Evolutionary conservation across 2,888 invertebrate genomes (phyloP), one percentile per base, ranked within the genome.

Genomic region (Himalopsyche japonica): DNA sequence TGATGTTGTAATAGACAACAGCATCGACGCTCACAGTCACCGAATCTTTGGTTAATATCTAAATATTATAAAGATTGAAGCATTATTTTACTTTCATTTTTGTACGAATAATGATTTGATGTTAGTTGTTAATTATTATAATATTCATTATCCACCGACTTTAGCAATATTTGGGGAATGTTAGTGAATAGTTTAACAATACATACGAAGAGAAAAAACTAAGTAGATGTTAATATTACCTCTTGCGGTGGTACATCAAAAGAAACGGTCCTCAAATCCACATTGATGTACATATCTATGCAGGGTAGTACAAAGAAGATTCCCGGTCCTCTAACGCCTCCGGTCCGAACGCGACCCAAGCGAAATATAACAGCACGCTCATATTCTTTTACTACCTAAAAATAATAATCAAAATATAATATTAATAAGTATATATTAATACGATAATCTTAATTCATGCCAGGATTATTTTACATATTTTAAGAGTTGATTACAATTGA

Each of bases 171-270:
- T n/a, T n/a, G n/a, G n/a, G n/a, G n/a, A n/a, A n/a, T n/a, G n/a
- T n/a, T n/a, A n/a, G n/a, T n/a, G n/a, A n/a, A n/a, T n/a, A n/a
- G n/a, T n/a, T n/a, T n/a, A n/a, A n/a, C n/a, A 32, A 32, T 6
- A 32, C 32, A 3, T 3, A 4, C 32, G 32, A 79, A 15, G 27
- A 1, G n/a, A 79, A 43, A 1, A 12, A 15, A 79, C 18, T 77
- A 84, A 43, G 15, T 43, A 43, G 0, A 3, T 2, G 15, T 43
- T 4, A 15, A 2, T 4, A 1, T 43, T 90, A 98, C 97, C 93
- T 98, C 98, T 92, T 99, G 98, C 0, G 98, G 98, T 76, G 98
- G 98, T 0, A 99, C 98, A 91, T 98, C 98, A 89, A 98, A 99
- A 0, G 98, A 97, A 0, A 98, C 97, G 0, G 98, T 98, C 86